Evolutionary conservation across 2,113 vertebrate genomes (phyloP).

Genomic region (Bucco capensis): DNA sequence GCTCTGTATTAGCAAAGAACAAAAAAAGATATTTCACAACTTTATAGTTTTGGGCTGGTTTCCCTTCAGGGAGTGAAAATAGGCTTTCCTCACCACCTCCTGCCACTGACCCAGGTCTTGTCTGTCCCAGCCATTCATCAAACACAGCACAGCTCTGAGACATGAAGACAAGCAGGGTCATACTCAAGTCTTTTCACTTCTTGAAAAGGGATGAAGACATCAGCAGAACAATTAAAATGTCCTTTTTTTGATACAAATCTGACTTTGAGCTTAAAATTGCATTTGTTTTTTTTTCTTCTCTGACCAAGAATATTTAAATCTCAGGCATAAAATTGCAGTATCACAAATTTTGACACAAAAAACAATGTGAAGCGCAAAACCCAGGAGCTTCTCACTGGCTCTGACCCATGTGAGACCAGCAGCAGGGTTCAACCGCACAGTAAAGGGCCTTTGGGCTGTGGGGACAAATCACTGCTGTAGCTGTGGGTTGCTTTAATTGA

Average conservation of each 20-base stretch:
- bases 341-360: neutral
- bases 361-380: accelerated
- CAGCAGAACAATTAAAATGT: neutral
- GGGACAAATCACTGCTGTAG: neutral
- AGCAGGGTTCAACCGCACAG: neutral
- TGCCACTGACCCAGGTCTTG: neutral
- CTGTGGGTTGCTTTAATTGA: neutral
- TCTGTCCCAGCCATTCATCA: neutral
- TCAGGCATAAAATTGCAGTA: neutral
- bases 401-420: neutral
- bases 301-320: neutral
- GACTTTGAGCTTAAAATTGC: neutral
- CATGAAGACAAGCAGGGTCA: neutral
- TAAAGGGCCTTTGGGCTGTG: neutral
- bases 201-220: neutral
- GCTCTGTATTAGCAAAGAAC: neutral
- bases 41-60: neutral
- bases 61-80: neutral
- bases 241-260: neutral
- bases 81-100: neutral
- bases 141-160: neutral
- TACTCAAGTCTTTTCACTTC: neutral
- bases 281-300: neutral
- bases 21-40: neutral
- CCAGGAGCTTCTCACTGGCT: neutral